Base-by-base conservation (phyloP, 1,140 invertebrate genomes). In the Magallana ariakensis region DNA sequence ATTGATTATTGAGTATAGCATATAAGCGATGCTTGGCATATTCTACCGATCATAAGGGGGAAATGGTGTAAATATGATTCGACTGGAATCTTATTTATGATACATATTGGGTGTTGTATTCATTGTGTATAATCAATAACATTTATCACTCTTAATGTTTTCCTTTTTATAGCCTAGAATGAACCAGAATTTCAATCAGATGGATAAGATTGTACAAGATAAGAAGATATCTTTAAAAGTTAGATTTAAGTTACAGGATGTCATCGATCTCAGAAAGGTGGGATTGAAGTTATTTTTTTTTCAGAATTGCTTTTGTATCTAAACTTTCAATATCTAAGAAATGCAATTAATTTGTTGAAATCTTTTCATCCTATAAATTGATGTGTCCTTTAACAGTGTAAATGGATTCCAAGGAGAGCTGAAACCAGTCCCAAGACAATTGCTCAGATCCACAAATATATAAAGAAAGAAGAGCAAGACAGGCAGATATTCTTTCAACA, bases 201-300 rank as follows among this genome's bases (percentile, higher is more conserved):
- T 98, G 96, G 80, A 88, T 6, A 94, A 93, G 85, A 94, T 95
- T 86, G 89, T 92, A 1, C 90, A 87, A 70, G 92, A 93, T 66
- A 93, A 92, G 86, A 92, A 94, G 86, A 96, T 97, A 5, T 97
- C 96, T 85, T 97, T 97, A 22, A 95, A 97, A 89, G 97, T 98
- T 19, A 95, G 97, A n/a, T 99, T 99, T 93, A 98, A 98, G 97
- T 95, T 99, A 22, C 97, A 98, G 96, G 98, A 99, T 95, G 97
- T 99, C 0, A 97, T 99, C 86, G 98, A 99, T 92, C 95, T 99
- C 85, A 96, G 97, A 80, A 95, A 91, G 87, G 94, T 95, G 86
- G 92, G 91, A 1, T 1, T 19, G 3, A 62, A 19, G 13, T 62
- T 33, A 1, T 33, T 33, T 33, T 1, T 3, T 33, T 1, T 33